Evolutionary conservation across 2,888 invertebrate genomes (phyloP), one percentile per base, ranked within the genome.

Genomic region (Carterocephalus palaemon): DNA sequence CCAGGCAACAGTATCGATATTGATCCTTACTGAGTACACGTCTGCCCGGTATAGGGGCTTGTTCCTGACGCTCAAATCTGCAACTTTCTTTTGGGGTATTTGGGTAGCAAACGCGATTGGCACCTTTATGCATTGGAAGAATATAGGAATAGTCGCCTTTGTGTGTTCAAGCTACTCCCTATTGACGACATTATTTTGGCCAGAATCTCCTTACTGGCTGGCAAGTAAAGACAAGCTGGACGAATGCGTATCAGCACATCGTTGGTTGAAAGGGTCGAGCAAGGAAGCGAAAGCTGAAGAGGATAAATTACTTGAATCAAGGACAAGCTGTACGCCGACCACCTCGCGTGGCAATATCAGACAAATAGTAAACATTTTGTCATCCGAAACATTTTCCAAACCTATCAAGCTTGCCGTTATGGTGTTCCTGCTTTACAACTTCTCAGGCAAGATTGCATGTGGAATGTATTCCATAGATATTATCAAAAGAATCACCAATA

Each of bases 171-270:
- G 36, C 4, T 51, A 43, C 22, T 41, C 28, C 13, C 29, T 46
- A 20, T 0, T 57, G 0, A 54, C 54, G 8, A 19, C 32, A 4
- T 3, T 49, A 2, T 54, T 63, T 38, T 58, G 53, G 51, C 52
- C 56, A 1, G 53, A 57, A 17, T 54, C 54, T 5, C 55, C 55
- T 3, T 53, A 57, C 15, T 56, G 55, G 56, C 28, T 53, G 23
- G 54, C 53, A 3, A 49, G 20, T 37, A 53, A 50, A 26, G 50
- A 51, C 2, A 42, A 52, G 3, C 50, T 52, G 3, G 47, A 47
- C 8, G 51, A 57, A n/a, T 56, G 55, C 28, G 43, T 28, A 9
- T 13, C 10, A 20, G 20, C 47, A n/a, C 53, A 54, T 37, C 32
- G 51, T 2, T 57, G 57, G 56, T 29, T 59, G 5, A 54, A 51